Evolutionary conservation across 2,888 invertebrate genomes (phyloP).

Genomic region (Glaucopsyche alexis): DNA sequence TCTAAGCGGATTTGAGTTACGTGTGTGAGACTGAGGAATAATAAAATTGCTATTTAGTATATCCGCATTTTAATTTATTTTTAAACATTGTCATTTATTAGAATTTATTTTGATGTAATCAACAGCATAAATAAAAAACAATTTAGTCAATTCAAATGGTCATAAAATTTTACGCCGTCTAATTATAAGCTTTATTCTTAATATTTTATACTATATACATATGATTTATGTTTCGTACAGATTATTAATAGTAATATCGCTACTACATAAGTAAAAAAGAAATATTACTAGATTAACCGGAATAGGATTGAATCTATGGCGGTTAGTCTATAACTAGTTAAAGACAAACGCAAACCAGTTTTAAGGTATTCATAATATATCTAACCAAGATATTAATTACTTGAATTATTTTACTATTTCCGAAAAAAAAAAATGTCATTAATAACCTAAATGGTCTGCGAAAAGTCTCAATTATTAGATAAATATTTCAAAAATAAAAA

Average conservation of each 20-base stretch:
- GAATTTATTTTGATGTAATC: background rate
- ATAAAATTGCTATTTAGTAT: constrained; percentile 19
- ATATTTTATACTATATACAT: background rate
- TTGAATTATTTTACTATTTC: background rate
- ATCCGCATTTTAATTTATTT: constrained; percentile 10
- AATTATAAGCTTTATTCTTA: constrained; percentile 1
- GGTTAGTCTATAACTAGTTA: background rate
- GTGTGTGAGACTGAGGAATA: constrained; percentile 30
- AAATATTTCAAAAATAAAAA: background rate
- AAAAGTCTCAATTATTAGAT: background rate
- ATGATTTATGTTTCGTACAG: background rate
- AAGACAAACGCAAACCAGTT: background rate
- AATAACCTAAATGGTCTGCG: background rate
- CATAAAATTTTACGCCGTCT: background rate
- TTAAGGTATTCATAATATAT: background rate
- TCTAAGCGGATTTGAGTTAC: constrained; percentile 37
- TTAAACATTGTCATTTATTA: background rate
- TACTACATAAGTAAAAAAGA: background rate
- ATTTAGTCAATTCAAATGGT: background rate
- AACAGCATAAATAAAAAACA: background rate
- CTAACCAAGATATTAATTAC: too few species aligned
- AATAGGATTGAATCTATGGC: background rate
- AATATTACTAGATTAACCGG: background rate
- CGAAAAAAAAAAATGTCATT: background rate
- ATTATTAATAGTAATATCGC: background rate